phyloP scores from a whole-genome alignment of 2,888 invertebrate genomes.

The Julus scandinavius region DNA sequence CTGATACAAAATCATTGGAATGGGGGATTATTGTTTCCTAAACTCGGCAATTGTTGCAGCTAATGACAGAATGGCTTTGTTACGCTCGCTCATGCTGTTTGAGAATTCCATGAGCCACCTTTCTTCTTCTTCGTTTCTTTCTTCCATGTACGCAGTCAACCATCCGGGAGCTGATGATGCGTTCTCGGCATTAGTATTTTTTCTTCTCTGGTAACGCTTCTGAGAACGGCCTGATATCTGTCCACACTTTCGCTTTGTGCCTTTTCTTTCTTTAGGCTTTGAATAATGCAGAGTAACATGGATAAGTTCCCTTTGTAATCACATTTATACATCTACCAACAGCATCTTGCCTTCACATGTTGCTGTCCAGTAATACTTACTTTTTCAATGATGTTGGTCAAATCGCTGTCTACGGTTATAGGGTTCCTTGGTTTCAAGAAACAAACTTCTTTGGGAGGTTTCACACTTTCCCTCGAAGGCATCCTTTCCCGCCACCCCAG shows the following conservation, averaged over 20 bases:
- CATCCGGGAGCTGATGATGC: neutral
- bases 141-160: neutral
- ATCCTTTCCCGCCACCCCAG: neutral
- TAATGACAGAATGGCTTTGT: neutral
- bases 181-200: neutral
- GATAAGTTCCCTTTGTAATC: neutral
- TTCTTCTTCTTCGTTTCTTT: neutral
- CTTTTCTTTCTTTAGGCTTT: neutral
- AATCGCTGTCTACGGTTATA: neutral
- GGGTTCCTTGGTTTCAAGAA: neutral
- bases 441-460: neutral
- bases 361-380: neutral
- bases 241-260: neutral
- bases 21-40: neutral
- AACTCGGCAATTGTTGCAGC: neutral
- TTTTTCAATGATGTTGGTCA: neutral
- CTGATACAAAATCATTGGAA: too few species aligned
- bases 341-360: neutral
- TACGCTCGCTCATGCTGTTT: neutral
- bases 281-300: neutral
- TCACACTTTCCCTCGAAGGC: neutral
- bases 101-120: neutral
- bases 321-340: neutral
- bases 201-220: neutral
- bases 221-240: neutral